phyloP scores from a whole-genome alignment of 2,797 vertebrate genomes.

The Odontamblyopus rebecca region DNA sequence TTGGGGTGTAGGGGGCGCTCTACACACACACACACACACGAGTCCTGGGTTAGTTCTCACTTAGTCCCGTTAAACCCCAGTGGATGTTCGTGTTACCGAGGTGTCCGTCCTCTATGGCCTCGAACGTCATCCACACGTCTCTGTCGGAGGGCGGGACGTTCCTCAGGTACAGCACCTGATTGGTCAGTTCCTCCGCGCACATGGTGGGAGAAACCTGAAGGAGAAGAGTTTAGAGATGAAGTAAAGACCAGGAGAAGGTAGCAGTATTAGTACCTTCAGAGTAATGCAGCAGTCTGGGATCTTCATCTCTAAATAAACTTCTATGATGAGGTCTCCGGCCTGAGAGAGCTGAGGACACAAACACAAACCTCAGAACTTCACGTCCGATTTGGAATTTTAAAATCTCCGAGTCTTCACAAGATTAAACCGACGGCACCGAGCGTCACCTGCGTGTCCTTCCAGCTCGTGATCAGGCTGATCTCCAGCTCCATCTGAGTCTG shows the following conservation, averaged over 20 bases:
- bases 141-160: constrained; percentile 82
- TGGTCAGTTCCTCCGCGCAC: constrained; percentile 93
- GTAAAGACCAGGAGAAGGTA: neutral
- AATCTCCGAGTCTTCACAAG: too few species aligned
- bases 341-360: constrained; percentile 85
- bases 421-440: too few species aligned
- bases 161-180: constrained; percentile 95
- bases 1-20: constrained; percentile 94
- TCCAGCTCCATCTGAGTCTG: constrained; percentile 95
- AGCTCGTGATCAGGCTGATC: constrained; percentile 94
- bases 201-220: constrained; percentile 91
- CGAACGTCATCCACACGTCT: constrained; percentile 94
- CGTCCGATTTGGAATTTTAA: too few species aligned
- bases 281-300: constrained; percentile 92
- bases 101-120: constrained; percentile 91
- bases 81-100: constrained; percentile 78
- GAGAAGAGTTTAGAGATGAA: neutral
- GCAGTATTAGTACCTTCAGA: constrained; percentile 81
- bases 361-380: neutral
- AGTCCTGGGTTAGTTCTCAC: neutral
- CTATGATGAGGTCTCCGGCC: constrained; percentile 95
- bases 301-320: constrained; percentile 93
- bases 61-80: neutral
- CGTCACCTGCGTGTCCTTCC: constrained; percentile 94
- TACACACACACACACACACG: constrained; percentile 41